Conservation (phyloP, 2,113 vertebrate genomes). For the Helogale parvula region DNA sequence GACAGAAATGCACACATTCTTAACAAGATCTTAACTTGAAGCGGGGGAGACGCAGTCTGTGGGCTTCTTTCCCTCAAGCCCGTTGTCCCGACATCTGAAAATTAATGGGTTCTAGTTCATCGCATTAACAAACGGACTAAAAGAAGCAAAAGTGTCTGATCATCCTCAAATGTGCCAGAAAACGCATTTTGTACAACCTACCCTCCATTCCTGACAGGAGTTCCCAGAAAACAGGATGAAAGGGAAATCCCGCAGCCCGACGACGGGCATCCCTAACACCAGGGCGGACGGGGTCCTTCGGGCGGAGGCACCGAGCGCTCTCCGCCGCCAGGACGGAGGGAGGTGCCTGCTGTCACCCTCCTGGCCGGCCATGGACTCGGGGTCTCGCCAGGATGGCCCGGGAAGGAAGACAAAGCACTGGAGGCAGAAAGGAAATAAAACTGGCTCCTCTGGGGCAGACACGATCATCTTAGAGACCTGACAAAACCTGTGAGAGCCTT, state of each 20-base stretch:
- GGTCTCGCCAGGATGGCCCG: too few relatives aligned
- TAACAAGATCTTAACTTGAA: background rate
- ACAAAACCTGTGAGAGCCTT: background rate
- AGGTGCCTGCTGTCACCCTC: background rate
- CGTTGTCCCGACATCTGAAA: background rate
- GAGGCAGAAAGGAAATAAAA: background rate
- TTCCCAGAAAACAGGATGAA: background rate
- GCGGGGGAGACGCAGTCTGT: rapidly evolving
- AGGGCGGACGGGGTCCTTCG: rapidly evolving
- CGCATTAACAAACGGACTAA: background rate
- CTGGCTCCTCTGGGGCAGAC: background rate
- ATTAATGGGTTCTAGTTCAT: background rate
- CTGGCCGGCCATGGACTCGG: rapidly evolving
- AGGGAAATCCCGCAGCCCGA: background rate
- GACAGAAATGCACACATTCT: too few relatives aligned
- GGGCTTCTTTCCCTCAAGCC: rapidly evolving
- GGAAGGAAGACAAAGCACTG: background rate
- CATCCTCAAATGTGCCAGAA: background rate
- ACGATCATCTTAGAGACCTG: background rate
- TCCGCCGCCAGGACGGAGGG: background rate
- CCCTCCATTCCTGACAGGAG: background rate
- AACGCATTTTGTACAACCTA: background rate
- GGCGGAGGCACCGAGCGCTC: rapidly evolving
- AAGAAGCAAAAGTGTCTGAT: background rate
- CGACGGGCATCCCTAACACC: rapidly evolving